A percentile compares a stretch with the other conserved stretches of the same genome.
These are phyloP conservation scores for Chiloscyllium punctatum DNA, from an alignment of 2,797 vertebrate genomes.

Conservation along the genomic window DNA sequence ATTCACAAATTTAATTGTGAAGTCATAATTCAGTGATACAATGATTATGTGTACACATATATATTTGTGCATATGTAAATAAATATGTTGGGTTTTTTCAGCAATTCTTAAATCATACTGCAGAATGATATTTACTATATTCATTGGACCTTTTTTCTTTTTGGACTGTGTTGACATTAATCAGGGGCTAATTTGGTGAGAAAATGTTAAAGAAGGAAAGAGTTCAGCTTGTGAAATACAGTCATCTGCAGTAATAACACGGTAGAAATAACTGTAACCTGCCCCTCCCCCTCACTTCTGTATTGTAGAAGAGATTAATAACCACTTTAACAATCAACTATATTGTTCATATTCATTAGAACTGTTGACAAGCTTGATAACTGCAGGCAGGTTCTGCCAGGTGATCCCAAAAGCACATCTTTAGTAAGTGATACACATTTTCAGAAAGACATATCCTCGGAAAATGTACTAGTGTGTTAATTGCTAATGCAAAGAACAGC, in stretches of 20 bases:
- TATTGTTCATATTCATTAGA: slow-evolving; percentile 13
- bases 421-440: slow-evolving; percentile 26
- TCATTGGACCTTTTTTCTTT: neutral
- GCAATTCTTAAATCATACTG: neutral
- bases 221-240: neutral
- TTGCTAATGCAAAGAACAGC: neutral
- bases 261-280: neutral
- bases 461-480: neutral
- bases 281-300: neutral
- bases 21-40: neutral
- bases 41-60: neutral
- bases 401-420: slow-evolving; percentile 28
- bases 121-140: neutral
- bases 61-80: neutral
- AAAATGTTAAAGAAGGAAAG: neutral
- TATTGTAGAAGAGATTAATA: slow-evolving; percentile 17
- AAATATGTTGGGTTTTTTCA: neutral
- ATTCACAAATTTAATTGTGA: neutral
- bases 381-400: slow-evolving; percentile 8
- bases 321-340: slow-evolving; percentile 5
- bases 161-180: neutral
- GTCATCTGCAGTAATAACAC: neutral
- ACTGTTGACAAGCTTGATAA: slow-evolving; percentile 16
- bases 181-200: slow-evolving; percentile 13
- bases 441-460: neutral